Percentiles rank a stretch among this genome's conserved stretches.
Evolutionary conservation across 2,113 vertebrate genomes (phyloP).

Genomic region (Siniperca knerii): DNA sequence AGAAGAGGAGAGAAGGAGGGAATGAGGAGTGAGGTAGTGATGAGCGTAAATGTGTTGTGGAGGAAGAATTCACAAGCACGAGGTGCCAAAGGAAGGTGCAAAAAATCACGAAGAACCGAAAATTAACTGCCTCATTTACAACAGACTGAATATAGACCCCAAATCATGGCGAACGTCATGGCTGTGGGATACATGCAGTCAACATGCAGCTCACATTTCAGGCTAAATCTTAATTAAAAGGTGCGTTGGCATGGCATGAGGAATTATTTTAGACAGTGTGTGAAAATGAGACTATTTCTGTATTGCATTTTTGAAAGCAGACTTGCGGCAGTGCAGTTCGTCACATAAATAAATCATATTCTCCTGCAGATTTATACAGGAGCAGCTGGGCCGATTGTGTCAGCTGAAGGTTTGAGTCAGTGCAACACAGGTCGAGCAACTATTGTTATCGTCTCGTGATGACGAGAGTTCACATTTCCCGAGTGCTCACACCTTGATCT

Average conservation of each 20-base stretch:
- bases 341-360: slow-evolving; percentile 52
- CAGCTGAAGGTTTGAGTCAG: slow-evolving; percentile 55
- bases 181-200: slow-evolving; percentile 30
- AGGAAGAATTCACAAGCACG: slow-evolving; percentile 75
- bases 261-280: slow-evolving; percentile 36
- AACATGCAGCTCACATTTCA: slow-evolving; percentile 18
- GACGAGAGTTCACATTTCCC: slow-evolving; percentile 47
- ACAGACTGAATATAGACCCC: slow-evolving; percentile 50
- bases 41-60: slow-evolving; percentile 76
- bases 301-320: slow-evolving; percentile 11
- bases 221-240: slow-evolving; percentile 30
- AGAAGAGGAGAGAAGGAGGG: slow-evolving; percentile 65
- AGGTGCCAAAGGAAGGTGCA: slow-evolving; percentile 80
- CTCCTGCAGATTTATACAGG: slow-evolving; percentile 27
- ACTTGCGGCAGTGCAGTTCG: slow-evolving; percentile 30
- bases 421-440: slow-evolving; percentile 32
- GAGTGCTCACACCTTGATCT: slow-evolving; percentile 47
- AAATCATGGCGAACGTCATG: slow-evolving; percentile 55
- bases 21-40: slow-evolving; percentile 73
- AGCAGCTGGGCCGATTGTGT: slow-evolving; percentile 52
- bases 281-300: slow-evolving; percentile 54
- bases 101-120: slow-evolving; percentile 65
- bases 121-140: slow-evolving; percentile 77
- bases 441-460: slow-evolving; percentile 57
- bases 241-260: not conserved